Evolutionary conservation across 2,888 invertebrate species (phyloP), one percentile per base, ranked within the genome.

Genomic region (Drosophila yooni): DNA sequence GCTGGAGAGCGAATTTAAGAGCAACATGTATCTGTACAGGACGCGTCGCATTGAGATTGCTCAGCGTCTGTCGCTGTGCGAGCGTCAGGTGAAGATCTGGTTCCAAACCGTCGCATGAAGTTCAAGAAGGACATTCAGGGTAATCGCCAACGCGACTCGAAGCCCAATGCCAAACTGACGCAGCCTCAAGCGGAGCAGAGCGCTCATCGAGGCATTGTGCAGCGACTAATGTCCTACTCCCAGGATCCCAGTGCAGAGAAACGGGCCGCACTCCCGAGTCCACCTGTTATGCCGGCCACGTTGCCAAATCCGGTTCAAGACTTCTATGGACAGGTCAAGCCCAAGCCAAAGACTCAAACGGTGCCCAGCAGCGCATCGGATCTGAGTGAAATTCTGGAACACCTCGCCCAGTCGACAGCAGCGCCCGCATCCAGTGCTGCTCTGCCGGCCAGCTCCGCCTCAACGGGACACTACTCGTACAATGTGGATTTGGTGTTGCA

Each of bases 1-100:
- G 94, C 94, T 99, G 87, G 98, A 99, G 93, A 98, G 98, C 92
- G 98, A 99, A 94, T 99, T 99, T 93, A 98, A 98, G 93, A 98
- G 96, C 94, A 98, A 98, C 94, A 95, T 97, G 92, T 99, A 99
- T 94, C 94, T 99, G 91, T 98, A 98, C 59, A 95, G 99, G 82
- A 95, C 98, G 92, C 95, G 98, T 92, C 95, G 99, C 91, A 98
- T 99, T 93, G 98, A 99, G 94, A 98, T 99, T 92, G 98, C 99
- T 13, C 98, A 98, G 93, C 96, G 97, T 79, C 95, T 99, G 92
- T 96, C 97, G 91, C 94, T 99, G 76, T 97, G 97, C 59, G 97
- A 98, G 91, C 94, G 97, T 71, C 97, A 98, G 93, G 97, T 97
- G 82, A 97, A 97, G 93, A 96, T 97, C 89, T 97, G 97, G 97